Base-by-base conservation (phyloP, 2,797 vertebrate genomes). In the Ptychadena robeensis region DNA sequence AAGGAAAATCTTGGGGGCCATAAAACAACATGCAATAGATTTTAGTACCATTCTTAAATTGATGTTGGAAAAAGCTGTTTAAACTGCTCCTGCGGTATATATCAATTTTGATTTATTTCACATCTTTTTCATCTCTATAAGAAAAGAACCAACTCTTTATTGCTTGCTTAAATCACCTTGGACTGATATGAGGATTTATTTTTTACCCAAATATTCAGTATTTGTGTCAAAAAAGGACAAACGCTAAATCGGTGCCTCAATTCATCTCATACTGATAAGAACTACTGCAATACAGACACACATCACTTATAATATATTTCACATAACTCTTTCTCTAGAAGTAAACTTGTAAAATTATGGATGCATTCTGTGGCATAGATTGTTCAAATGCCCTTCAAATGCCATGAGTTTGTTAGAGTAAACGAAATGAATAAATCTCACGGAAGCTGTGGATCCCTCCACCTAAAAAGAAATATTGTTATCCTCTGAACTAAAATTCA, bases 161-260 rank as follows among this genome's bases (percentile, higher is more conserved):
- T 82, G 64, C 71, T 68, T 57, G 25, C 65, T 75, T 75, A 82
- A 82, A 82, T 82, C 64, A 75, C 69, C 80, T 82, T 82, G 71
- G 34, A 71, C 63, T 74, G 71, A 82, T 74, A 75, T 32, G 9
- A 68, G 63, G 31, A 74, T 82, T 74, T 82, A 79, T 79, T 74
- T 82, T 75, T 63, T n/a, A 27, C 32, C 40, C 35, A 81, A 80
- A 82, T 82, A 74, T 75, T 48, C 27, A 82, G 40, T 44, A 73
- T 74, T 82, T 75, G 64, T 75, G 64, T 82, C 80, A 59, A 67
- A 81, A 67, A 74, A 68, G 80, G 72, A 82, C 80, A 74, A 75
- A 75, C 32, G 35, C 48, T 53, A 37, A 25, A 75, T 67, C 71
- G 61, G 61, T 74, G 72, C 64, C 40, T 75, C 48, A 74, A 82